These are phyloP conservation scores for Seriola aureovittata DNA, from an alignment of 2,113 vertebrate genomes.

Conservation along the genomic window DNA sequence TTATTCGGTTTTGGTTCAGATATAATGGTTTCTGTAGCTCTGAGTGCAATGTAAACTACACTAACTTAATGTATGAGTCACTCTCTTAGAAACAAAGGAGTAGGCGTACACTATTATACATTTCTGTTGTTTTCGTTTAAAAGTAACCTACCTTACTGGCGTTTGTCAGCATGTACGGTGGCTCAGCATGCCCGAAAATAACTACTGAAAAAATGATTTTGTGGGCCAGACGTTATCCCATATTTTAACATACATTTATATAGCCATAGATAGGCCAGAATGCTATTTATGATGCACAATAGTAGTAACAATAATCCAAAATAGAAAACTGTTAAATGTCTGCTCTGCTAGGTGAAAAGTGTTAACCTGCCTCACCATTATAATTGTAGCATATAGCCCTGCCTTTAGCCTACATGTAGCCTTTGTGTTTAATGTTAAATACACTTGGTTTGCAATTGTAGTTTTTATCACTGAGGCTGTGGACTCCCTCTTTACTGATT, in stretches of 20 bases:
- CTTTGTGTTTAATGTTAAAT: not conserved
- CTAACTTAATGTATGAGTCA: not conserved
- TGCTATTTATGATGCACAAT: not conserved
- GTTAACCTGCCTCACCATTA: not conserved
- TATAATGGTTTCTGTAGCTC: not conserved
- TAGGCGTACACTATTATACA: not conserved
- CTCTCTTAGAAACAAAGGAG: conserved; percentile 11
- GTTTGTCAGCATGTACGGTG: not conserved
- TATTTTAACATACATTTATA: not conserved
- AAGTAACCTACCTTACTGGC: not conserved
- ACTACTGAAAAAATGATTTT: not conserved
- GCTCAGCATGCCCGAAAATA: not conserved
- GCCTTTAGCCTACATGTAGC: not conserved
- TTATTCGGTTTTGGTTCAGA: not conserved
- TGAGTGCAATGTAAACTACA: conserved; percentile 11
- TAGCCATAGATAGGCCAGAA: not conserved
- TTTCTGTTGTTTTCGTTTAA: not conserved
- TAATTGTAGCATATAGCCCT: not conserved
- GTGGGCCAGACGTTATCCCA: not conserved
- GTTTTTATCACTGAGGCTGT: not conserved
- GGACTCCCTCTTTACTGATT: not conserved
- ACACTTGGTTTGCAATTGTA: not conserved
- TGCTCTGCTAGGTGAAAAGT: not conserved
- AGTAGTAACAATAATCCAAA: not conserved
- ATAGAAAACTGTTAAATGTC: not conserved